phyloP scores from a whole-genome alignment of 2,797 vertebrate genomes.

The Falco peregrinus region DNA sequence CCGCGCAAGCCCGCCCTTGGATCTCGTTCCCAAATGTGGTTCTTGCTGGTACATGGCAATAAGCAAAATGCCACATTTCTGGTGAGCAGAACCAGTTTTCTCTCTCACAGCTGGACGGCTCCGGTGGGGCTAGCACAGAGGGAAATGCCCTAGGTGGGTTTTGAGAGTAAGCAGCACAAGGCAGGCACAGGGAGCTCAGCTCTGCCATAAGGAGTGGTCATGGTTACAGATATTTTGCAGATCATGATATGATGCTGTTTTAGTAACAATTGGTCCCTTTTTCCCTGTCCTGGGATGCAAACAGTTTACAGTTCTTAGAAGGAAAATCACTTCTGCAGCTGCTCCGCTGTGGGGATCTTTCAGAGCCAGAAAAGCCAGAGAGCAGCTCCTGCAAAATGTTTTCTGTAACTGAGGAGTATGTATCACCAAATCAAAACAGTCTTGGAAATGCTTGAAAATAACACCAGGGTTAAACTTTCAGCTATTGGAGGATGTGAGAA shows the following conservation, averaged over 20 bases:
- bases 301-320: not conserved
- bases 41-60: not conserved
- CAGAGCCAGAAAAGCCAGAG: not conserved
- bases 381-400: constrained; percentile 2
- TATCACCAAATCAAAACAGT: not conserved
- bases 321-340: constrained; percentile 42
- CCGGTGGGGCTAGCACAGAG: not conserved
- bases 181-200: not conserved
- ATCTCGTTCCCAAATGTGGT: not conserved
- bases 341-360: not conserved
- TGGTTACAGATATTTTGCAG: not conserved
- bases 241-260: not conserved
- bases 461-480: constrained; percentile 1
- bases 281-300: not conserved
- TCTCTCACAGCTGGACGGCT: not conserved
- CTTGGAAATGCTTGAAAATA: constrained; percentile 8
- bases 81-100: not conserved
- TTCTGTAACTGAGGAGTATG: constrained; percentile 6
- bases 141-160: not conserved
- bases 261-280: not conserved
- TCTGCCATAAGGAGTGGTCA: not conserved
- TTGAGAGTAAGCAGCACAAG: not conserved
- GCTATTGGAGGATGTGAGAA: not conserved
- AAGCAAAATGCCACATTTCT: not conserved
- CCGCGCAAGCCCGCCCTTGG: not conserved